phyloP scores from a whole-genome alignment of 2,888 invertebrate genomes.

The Adelphocoris suturalis region DNA sequence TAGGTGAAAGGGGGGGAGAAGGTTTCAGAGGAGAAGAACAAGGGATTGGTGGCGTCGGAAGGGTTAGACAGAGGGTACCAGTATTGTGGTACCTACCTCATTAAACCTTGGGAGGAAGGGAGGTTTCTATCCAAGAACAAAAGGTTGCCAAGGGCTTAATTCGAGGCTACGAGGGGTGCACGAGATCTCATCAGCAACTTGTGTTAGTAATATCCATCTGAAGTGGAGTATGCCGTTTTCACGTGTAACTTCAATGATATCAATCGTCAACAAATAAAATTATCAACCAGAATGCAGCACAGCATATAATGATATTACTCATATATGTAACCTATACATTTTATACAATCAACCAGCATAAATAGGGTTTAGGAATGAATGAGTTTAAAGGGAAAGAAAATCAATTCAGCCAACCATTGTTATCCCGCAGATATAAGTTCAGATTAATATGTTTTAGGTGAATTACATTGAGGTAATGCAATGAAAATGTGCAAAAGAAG shows the following conservation, averaged over 20 bases:
- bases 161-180: background rate
- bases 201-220: conserved; percentile 20
- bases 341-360: too few relatives aligned
- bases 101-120: conserved; percentile 21
- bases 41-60: conserved; percentile 21
- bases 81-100: conserved; percentile 65
- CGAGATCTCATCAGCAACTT: conserved; percentile 43
- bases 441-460: too few relatives aligned
- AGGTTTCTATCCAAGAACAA: conserved; percentile 50
- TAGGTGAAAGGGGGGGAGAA: background rate
- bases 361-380: too few relatives aligned
- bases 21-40: conserved; percentile 10
- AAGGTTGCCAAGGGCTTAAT: conserved; percentile 46
- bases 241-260: background rate
- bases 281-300: too few relatives aligned
- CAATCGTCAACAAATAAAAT: too few relatives aligned
- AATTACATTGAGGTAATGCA: too few relatives aligned
- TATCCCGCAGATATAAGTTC: too few relatives aligned
- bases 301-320: too few relatives aligned
- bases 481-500: too few relatives aligned
- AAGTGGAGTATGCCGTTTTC: background rate
- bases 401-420: too few relatives aligned
- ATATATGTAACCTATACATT: too few relatives aligned
- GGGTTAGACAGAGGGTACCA: conserved; percentile 32
- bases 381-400: too few relatives aligned